A percentile compares a stretch with the other conserved stretches of the same genome.
phyloP scores from a whole-genome alignment of 2,113 vertebrate species.

The Cynopterus brachyotis region DNA sequence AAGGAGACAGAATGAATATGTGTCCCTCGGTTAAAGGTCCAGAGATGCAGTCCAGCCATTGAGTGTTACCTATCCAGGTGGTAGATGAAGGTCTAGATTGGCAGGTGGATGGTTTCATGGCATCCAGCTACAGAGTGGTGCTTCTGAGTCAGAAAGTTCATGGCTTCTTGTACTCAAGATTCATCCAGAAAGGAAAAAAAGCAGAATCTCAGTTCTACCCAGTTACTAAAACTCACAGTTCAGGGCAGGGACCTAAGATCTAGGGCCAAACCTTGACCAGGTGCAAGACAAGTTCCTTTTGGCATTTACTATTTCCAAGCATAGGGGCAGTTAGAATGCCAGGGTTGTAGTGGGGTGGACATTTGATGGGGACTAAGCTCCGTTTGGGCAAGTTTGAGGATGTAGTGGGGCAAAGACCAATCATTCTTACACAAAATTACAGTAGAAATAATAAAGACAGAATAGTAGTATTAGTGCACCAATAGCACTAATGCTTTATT shows the following conservation, averaged over 20 bases:
- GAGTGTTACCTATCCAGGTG: too few species aligned
- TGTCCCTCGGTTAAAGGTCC: too few species aligned
- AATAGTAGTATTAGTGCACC: neutral
- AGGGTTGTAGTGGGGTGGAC: neutral
- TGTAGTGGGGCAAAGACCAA: neutral
- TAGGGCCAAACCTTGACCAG: neutral
- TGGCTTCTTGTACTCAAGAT: neutral
- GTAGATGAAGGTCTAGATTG: neutral
- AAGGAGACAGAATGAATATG: too few species aligned
- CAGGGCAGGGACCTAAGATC: neutral
- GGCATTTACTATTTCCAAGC: neutral
- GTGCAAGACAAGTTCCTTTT: neutral
- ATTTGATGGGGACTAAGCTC: neutral
- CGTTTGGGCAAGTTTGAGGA: neutral
- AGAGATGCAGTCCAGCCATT: too few species aligned
- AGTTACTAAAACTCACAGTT: neutral
- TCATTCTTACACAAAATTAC: neutral
- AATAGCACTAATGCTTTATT: neutral
- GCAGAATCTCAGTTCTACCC: neutral
- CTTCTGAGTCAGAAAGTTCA: neutral
- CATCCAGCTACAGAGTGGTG: too few species aligned
- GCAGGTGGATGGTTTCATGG: neutral
- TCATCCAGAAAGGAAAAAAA: neutral
- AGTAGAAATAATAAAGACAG: neutral
- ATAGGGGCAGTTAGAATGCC: neutral